Percentiles rank a stretch among this genome's conserved stretches.
These are phyloP conservation scores for Chaetura pelagica DNA, from an alignment of 2,113 vertebrate genomes.

Conservation along the genomic window DNA sequence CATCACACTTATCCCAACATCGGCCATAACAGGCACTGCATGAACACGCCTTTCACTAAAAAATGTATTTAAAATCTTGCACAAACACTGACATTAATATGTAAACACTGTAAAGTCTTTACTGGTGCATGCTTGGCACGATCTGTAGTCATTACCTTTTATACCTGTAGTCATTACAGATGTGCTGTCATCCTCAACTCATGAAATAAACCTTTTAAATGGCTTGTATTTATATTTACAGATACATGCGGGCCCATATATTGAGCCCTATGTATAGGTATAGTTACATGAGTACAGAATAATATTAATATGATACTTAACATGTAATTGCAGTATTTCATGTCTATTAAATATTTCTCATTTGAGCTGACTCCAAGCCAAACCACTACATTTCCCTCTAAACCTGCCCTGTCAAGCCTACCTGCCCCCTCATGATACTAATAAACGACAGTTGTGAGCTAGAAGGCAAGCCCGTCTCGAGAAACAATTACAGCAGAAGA, in stretches of 20 bases:
- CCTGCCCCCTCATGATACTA: background rate
- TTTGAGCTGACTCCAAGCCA: background rate
- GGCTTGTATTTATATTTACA: background rate
- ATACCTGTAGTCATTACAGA: no score
- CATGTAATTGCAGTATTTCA: background rate
- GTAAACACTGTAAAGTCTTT: background rate
- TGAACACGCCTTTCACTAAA: rapidly evolving
- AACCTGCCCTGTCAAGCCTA: background rate
- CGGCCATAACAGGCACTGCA: rapidly evolving
- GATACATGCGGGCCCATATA: no score
- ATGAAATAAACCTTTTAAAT: background rate
- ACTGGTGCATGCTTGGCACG: background rate
- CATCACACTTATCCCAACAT: rapidly evolving
- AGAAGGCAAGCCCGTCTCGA: background rate
- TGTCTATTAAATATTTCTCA: background rate
- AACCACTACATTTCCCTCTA: background rate
- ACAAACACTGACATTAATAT: background rate
- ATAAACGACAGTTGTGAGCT: background rate
- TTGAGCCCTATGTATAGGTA: background rate
- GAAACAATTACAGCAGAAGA: slow-evolving; percentile 50
- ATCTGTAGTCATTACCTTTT: background rate
- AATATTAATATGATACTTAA: background rate
- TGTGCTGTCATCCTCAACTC: background rate
- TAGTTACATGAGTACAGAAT: background rate
- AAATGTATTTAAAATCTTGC: background rate